A percentile compares a stretch with the other conserved stretches of the same genome.
Evolutionary conservation across 1,140 invertebrate genomes (phyloP).

Genomic region (Lutraria rhynchaena): DNA sequence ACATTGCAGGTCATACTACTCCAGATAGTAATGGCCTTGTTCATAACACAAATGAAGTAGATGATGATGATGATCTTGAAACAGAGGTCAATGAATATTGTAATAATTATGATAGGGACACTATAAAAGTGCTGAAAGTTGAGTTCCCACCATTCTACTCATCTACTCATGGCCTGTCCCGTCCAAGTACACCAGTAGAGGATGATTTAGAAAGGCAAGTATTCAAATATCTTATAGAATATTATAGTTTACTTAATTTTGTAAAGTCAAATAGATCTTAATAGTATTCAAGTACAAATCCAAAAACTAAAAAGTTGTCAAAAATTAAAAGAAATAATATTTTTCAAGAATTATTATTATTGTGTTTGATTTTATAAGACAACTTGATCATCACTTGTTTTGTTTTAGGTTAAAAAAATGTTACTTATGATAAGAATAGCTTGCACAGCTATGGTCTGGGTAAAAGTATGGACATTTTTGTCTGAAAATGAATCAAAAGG

Average conservation of each 20-base stretch:
- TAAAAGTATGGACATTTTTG: too few species aligned
- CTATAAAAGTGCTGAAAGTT: slow-evolving; percentile 70
- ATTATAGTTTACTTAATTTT: background rate
- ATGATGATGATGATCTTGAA: slow-evolving; percentile 48
- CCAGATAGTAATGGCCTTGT: slow-evolving; percentile 25
- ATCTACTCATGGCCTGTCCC: slow-evolving; percentile 79
- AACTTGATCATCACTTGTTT: too few species aligned
- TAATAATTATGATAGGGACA: slow-evolving; percentile 68
- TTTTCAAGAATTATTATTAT: too few species aligned
- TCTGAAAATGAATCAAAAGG: too few species aligned
- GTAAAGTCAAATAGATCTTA: background rate
- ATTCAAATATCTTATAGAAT: background rate
- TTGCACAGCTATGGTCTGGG: too few species aligned
- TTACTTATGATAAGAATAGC: too few species aligned
- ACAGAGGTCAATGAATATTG: slow-evolving; percentile 22
- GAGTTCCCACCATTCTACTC: slow-evolving; percentile 79
- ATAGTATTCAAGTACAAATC: too few species aligned
- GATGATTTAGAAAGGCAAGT: slow-evolving; percentile 74
- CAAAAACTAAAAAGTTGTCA: too few species aligned
- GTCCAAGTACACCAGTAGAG: slow-evolving; percentile 75
- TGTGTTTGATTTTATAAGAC: too few species aligned
- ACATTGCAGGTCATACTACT: slow-evolving; percentile 16
- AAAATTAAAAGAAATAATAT: too few species aligned
- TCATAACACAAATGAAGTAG: slow-evolving; percentile 27
- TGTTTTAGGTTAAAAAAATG: too few species aligned